phyloP scores from a whole-genome alignment of 1,140 invertebrate species.

The Drosophila leontia region DNA sequence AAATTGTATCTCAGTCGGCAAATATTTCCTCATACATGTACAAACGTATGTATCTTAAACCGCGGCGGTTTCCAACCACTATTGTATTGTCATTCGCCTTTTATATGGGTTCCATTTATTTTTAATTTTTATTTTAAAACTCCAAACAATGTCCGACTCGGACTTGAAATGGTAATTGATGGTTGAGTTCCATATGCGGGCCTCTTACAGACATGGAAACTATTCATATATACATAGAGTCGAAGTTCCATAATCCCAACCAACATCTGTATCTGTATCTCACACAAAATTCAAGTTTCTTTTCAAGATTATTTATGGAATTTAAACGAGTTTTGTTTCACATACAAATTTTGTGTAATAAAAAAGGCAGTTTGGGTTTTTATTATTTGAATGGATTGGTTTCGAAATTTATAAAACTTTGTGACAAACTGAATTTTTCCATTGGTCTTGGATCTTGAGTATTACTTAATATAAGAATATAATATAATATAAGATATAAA shows the following conservation, averaged over 20 bases:
- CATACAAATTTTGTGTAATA: constrained; percentile 32
- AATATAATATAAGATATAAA: too few relatives aligned
- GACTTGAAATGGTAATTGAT: constrained; percentile 69
- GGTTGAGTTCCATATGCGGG: constrained; percentile 66
- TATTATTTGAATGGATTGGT: not conserved
- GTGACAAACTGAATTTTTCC: not conserved
- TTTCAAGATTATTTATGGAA: constrained; percentile 44
- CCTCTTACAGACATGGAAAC: constrained; percentile 50
- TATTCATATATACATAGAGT: constrained; percentile 37
- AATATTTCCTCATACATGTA: constrained; percentile 59
- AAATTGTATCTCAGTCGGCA: constrained; percentile 45
- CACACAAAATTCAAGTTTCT: constrained; percentile 38
- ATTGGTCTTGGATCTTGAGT: not conserved
- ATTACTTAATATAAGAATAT: too few relatives aligned
- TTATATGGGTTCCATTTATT: constrained; percentile 77
- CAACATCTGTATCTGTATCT: constrained; percentile 31
- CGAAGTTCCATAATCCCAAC: constrained; percentile 35
- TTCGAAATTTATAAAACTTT: constrained; percentile 4
- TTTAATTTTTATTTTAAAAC: constrained; percentile 79
- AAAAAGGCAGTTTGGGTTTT: constrained; percentile 22
- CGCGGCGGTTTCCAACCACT: constrained; percentile 33
- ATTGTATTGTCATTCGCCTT: constrained; percentile 55
- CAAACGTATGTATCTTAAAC: constrained; percentile 29
- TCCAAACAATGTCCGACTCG: constrained; percentile 72
- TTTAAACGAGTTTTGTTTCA: constrained; percentile 42